Evolutionary conservation across 2,888 invertebrate species (phyloP).

Genomic region (Mesorhabditis belari): DNA sequence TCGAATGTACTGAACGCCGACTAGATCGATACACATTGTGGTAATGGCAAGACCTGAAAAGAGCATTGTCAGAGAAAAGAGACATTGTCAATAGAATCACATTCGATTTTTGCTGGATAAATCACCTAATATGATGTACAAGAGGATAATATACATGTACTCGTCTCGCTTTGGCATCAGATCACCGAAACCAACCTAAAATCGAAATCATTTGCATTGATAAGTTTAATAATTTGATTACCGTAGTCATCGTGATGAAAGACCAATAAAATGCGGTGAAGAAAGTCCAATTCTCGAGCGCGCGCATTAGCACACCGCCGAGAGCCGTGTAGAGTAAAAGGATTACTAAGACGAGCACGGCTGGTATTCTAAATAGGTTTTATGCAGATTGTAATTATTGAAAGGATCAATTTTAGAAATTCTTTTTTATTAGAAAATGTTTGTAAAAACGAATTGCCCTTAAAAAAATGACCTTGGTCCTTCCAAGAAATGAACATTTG

Average conservation of each 20-base stretch:
- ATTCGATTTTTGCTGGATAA: neutral
- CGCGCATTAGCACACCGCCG: conserved; percentile 51
- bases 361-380: conserved; percentile 46
- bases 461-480: conserved; percentile 33
- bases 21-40: conserved; percentile 53
- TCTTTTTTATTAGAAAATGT: too few species aligned
- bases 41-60: conserved; percentile 51
- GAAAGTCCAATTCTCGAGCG: conserved; percentile 51
- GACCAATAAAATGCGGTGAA: conserved; percentile 54
- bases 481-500: conserved; percentile 44
- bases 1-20: conserved; percentile 53
- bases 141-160: conserved; percentile 51
- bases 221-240: conserved; percentile 9
- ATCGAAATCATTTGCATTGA: neutral
- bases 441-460: too few species aligned
- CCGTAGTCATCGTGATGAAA: conserved; percentile 54
- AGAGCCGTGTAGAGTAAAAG: conserved; percentile 51
- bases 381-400: too few species aligned
- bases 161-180: conserved; percentile 50
- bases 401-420: too few species aligned
- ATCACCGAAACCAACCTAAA: conserved; percentile 53
- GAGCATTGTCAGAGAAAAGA: neutral
- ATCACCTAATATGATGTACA: conserved; percentile 51
- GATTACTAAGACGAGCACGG: conserved; percentile 50
- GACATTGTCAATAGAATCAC: neutral